Evolutionary conservation across 2,113 vertebrate species (phyloP), one percentile per base, ranked within the genome.

Genomic region (Lagenorhynchus albirostris): DNA sequence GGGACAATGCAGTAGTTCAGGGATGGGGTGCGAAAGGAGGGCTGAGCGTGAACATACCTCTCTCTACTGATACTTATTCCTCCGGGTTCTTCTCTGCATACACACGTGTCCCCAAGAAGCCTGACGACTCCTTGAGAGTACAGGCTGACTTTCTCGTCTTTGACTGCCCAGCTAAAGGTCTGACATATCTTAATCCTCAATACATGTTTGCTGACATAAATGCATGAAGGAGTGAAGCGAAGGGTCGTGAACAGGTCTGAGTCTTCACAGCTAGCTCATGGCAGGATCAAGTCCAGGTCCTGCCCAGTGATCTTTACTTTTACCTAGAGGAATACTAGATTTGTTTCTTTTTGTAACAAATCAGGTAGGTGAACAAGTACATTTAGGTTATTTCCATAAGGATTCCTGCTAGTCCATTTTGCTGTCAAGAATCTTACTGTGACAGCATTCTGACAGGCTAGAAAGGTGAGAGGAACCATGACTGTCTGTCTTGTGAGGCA

Each of bases 91-190:
- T 76, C 55, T 31, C 14, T 83, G 65, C 7, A 10, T 2, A 33
- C 1, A 18, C 0, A 5, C 3, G 0, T 8, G 23, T 0, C 36
- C 18, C 9, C 41, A 21, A 29, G 18, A 25, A 38, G 21, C 36
- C 31, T 82, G 13, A 15, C 0, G 6, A 55, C 33, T 81, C 38
- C 29, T 47, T 26, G 12, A 77, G 33, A 76, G 4, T 2, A 29
- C 6, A 41, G 8, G 44, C 1, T 94, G 44, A 18, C 58, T 7
- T 63, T 70, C 21, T 55, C 58, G 80, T 74, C 6, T 74, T 31
- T 38, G n/a, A n/a, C n/a, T n/a, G 25, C 26, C 14, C 73, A 89
- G 36, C 17, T 82, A 94, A 91, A 58, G 7, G 41, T 18, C 10
- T 70, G 41, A 44, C 6, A 3, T 38, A 60, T 10, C 67, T 76